phyloP scores from a whole-genome alignment of 2,113 vertebrate species.

The Leucopternis melanops region DNA sequence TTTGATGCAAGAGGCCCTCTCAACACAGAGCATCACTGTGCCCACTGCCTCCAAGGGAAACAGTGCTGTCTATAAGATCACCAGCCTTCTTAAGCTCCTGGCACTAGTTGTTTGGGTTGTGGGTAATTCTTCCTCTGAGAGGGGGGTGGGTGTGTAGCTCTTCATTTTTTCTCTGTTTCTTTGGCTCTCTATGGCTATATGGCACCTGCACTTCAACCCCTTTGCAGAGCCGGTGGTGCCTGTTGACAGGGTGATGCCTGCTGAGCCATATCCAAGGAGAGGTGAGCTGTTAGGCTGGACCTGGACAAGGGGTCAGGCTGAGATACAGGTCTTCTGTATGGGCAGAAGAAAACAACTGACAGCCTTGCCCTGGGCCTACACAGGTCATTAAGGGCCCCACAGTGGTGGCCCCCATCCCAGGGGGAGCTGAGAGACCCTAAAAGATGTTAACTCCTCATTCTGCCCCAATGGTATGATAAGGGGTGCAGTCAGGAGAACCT shows the following conservation, averaged over 20 bases:
- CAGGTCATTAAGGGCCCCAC: not conserved
- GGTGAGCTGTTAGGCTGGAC: not conserved
- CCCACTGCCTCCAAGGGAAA: not conserved
- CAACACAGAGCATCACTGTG: not conserved
- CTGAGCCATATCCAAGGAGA: not conserved
- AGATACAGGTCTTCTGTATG: not conserved
- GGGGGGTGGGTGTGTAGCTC: not conserved
- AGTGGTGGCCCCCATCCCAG: not conserved
- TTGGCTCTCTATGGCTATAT: not conserved
- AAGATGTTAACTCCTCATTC: not conserved
- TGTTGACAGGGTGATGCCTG: not conserved
- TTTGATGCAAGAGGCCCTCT: not conserved
- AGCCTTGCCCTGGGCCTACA: not conserved
- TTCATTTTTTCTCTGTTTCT: not conserved
- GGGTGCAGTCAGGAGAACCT: not conserved
- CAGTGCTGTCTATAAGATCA: not conserved
- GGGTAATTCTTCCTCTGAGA: too few relatives aligned
- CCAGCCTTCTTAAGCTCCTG: not conserved
- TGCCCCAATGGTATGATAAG: rapidly evolving
- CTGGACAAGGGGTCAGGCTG: rapidly evolving
- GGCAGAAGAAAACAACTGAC: not conserved
- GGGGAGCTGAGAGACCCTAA: not conserved
- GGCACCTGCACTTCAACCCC: not conserved
- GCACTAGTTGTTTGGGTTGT: not conserved
- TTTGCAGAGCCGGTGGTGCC: not conserved